Percentiles rank a stretch among this genome's conserved stretches.
These are phyloP conservation scores for Pomatostomus ruficeps DNA, from an alignment of 2,113 vertebrate species.

Conservation along the genomic window DNA sequence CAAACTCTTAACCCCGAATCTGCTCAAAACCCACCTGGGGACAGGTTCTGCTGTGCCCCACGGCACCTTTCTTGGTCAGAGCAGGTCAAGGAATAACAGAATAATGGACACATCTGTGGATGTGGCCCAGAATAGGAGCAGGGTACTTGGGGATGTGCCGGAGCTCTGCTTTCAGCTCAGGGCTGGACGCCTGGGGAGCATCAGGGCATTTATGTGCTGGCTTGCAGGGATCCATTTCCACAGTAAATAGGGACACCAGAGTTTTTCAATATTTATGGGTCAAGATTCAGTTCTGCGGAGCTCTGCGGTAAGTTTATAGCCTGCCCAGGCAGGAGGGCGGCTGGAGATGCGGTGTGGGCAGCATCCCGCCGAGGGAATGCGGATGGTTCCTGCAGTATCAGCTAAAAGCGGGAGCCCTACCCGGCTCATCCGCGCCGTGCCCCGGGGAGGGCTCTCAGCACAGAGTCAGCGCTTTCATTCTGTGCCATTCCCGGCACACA, in stretches of 20 bases:
- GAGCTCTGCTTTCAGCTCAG: neutral
- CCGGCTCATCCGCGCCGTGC: neutral
- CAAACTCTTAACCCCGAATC: neutral
- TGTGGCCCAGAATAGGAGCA: neutral
- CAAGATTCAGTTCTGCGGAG: neutral
- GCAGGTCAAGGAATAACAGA: neutral
- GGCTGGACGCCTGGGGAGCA: neutral
- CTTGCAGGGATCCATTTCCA: neutral
- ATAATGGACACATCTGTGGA: neutral
- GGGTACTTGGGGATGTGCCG: neutral
- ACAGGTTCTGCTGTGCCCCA: neutral
- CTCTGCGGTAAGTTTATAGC: neutral
- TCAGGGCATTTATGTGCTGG: neutral
- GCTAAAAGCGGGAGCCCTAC: neutral
- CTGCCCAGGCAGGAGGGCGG: neutral
- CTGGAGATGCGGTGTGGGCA: neutral
- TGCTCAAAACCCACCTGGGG: neutral
- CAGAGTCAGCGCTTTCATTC: neutral
- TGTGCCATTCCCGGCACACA: neutral
- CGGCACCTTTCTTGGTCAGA: accelerated
- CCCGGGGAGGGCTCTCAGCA: neutral
- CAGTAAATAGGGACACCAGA: neutral
- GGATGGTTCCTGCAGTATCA: neutral
- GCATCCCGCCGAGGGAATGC: accelerated
- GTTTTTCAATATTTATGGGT: neutral